phyloP scores from a whole-genome alignment of 2,888 invertebrate genomes.

The Agonopterix heracliana region DNA sequence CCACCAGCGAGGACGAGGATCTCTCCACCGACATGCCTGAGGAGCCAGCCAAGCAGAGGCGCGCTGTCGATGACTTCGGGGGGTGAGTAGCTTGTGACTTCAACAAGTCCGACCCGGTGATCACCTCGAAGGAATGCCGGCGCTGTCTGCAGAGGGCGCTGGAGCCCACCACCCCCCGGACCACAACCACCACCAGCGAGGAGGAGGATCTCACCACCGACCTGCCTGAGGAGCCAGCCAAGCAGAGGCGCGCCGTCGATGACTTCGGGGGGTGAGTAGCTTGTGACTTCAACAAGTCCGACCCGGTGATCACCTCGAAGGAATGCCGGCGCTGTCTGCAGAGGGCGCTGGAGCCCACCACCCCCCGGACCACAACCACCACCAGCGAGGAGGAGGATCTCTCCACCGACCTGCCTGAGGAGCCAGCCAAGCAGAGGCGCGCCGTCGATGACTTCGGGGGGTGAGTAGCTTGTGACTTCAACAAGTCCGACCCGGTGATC shows the following conservation, averaged over 20 bases:
- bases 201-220: too few species aligned
- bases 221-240: too few species aligned
- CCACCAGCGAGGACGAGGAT: constrained; percentile 19
- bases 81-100: not conserved
- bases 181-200: too few species aligned
- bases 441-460: constrained; percentile 9
- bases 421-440: constrained; percentile 18
- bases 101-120: too few species aligned
- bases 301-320: constrained; percentile 22
- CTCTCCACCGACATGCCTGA: constrained; percentile 12
- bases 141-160: too few species aligned
- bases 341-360: constrained; percentile 12
- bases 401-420: constrained; percentile 10
- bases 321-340: constrained; percentile 37
- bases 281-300: constrained; percentile 30
- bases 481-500: too few species aligned
- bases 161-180: too few species aligned
- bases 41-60: constrained; percentile 14
- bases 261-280: too few species aligned
- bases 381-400: constrained; percentile 19
- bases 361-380: constrained; percentile 17
- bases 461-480: not conserved
- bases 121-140: too few species aligned
- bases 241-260: too few species aligned
- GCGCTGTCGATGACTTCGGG: constrained; percentile 15